phyloP scores from a whole-genome alignment of 2,888 invertebrate genomes.

The Masnerella sp. region DNA sequence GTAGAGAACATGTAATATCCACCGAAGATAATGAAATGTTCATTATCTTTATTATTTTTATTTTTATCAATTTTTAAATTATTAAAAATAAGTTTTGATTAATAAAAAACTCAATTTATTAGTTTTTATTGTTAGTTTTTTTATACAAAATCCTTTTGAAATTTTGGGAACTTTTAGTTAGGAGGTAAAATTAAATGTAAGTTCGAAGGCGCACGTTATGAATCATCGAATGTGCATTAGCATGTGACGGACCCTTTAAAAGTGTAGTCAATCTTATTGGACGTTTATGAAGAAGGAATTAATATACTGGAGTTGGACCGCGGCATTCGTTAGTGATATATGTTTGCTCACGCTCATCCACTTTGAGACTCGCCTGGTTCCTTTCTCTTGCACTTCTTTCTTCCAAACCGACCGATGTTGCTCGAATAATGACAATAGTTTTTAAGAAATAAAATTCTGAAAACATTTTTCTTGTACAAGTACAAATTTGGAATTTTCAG shows the following conservation, averaged over 20 bases:
- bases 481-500: too few species aligned
- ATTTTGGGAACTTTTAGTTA: background rate
- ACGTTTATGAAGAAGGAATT: slow-evolving; percentile 78
- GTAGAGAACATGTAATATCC: too few species aligned
- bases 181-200: slow-evolving; percentile 12
- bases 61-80: too few species aligned
- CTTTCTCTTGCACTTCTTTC: slow-evolving; percentile 31
- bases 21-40: too few species aligned
- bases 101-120: too few species aligned
- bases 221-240: slow-evolving; percentile 77
- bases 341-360: slow-evolving; percentile 69
- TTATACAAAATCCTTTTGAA: too few species aligned
- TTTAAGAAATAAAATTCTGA: background rate
- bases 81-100: too few species aligned
- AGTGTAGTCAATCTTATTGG: slow-evolving; percentile 77
- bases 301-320: slow-evolving; percentile 76
- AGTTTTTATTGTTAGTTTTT: too few species aligned
- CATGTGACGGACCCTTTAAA: slow-evolving; percentile 75
- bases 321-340: slow-evolving; percentile 74
- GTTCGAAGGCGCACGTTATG: slow-evolving; percentile 59
- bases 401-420: background rate
- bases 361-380: slow-evolving; percentile 56
- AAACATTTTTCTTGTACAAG: background rate
- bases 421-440: background rate
- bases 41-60: too few species aligned